Evolutionary conservation across 2,888 invertebrate species (phyloP).

Genomic region (Pseudanteris insignis): DNA sequence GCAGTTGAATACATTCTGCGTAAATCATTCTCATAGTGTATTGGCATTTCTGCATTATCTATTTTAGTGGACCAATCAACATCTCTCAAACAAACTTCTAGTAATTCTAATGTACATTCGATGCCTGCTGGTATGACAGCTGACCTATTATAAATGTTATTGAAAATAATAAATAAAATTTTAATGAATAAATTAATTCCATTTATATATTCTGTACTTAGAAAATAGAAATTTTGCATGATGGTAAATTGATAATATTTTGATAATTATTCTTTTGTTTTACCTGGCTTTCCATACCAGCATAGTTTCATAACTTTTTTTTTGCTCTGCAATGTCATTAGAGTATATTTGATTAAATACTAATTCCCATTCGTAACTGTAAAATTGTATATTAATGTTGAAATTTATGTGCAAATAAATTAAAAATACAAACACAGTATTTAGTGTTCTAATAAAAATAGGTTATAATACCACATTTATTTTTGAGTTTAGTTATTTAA

Average conservation of each 20-base stretch:
- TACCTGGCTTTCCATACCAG: conserved; percentile 64
- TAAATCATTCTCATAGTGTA: conserved; percentile 66
- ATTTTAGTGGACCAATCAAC: conserved; percentile 58
- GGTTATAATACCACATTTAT: no score
- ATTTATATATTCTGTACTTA: no score
- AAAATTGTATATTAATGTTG: not conserved
- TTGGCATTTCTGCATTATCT: conserved; percentile 51
- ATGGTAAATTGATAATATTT: no score
- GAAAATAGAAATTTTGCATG: no score
- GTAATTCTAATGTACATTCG: conserved; percentile 59
- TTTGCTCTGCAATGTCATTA: conserved; percentile 53
- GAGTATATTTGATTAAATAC: conserved; percentile 60
- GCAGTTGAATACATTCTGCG: conserved; percentile 73
- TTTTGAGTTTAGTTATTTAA: no score
- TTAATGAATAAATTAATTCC: not conserved
- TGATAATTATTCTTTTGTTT: no score
- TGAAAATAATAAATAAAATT: not conserved
- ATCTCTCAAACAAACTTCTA: conserved; percentile 47
- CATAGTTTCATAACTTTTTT: conserved; percentile 55
- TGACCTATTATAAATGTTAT: no score
- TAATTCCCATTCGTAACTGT: conserved; percentile 59
- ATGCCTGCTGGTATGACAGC: conserved; percentile 55
- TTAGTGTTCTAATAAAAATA: not conserved
- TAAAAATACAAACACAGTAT: no score
- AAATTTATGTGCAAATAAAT: not conserved